Conservation (phyloP, 2,113 vertebrate genomes). For the Accipiter virgatus region DNA sequence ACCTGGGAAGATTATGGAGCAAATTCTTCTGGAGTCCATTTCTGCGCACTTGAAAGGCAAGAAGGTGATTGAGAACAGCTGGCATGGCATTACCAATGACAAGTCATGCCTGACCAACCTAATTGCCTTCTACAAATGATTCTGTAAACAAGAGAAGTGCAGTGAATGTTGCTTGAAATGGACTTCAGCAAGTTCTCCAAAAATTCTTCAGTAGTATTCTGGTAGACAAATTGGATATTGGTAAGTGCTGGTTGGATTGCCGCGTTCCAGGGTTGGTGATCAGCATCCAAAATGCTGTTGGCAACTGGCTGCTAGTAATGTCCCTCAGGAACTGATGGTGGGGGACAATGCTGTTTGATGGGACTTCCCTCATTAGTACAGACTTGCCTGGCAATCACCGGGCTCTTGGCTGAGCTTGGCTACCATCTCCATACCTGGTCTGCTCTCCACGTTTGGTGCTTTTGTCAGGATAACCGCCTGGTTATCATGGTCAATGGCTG, state of each 20-base stretch:
- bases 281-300: background rate
- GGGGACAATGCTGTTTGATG: background rate
- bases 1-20: background rate
- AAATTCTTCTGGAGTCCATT: background rate
- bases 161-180: background rate
- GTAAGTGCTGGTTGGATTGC: background rate
- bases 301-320: background rate
- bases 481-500: background rate
- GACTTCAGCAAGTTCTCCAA: background rate
- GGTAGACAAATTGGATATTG: background rate
- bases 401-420: background rate
- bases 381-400: background rate
- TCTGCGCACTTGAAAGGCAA: background rate
- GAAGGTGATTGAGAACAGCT: background rate
- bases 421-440: background rate
- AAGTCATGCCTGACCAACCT: background rate
- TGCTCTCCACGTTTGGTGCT: accelerated
- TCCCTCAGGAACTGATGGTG: background rate
- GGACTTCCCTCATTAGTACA: background rate
- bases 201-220: background rate
- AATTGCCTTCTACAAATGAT: background rate
- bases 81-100: background rate
- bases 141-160: background rate
- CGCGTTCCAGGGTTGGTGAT: background rate
- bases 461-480: background rate